Evolutionary conservation across 2,113 vertebrate species (phyloP).

Genomic region (Baryphthengus martii): DNA sequence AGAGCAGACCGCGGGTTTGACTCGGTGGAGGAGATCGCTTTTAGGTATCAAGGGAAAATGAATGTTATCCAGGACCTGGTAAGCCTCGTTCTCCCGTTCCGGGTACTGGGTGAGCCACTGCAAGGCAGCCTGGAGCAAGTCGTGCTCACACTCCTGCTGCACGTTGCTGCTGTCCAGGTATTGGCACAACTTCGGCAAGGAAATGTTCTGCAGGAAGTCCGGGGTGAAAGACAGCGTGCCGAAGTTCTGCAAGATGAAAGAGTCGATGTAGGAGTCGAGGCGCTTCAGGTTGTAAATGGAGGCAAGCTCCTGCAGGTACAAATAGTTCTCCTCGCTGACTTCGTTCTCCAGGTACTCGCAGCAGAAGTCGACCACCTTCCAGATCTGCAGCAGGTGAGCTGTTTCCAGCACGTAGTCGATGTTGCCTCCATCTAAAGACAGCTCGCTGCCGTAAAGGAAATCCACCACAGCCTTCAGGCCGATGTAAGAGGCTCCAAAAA

Average conservation of each 20-base stretch:
- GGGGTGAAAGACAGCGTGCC: conserved; percentile 84
- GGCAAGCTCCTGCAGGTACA: conserved; percentile 92
- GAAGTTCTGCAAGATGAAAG: conserved; percentile 86
- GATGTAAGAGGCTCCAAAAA: conserved; percentile 85
- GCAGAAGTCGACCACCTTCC: conserved; percentile 93
- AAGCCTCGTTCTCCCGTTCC: conserved; percentile 75
- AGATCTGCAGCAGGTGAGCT: conserved; percentile 91
- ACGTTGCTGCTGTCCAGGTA: conserved; percentile 86
- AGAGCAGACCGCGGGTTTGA: conserved; percentile 80
- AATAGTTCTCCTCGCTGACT: conserved; percentile 90
- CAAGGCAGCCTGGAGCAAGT: conserved; percentile 84
- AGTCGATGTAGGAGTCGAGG: conserved; percentile 87
- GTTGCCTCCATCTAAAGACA: conserved; percentile 88
- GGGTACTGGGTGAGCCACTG: conserved; percentile 88
- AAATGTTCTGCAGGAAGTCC: conserved; percentile 83
- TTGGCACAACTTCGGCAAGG: conserved; percentile 81
- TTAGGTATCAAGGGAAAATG: conserved; percentile 87
- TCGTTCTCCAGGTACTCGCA: conserved; percentile 92
- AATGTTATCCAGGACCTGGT: conserved; percentile 85
- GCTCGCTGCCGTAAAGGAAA: conserved; percentile 89
- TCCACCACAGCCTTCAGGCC: conserved; percentile 91
- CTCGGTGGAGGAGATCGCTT: conserved; percentile 79
- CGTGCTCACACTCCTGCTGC: conserved; percentile 85
- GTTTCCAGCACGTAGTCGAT: conserved; percentile 89
- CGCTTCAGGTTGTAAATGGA: conserved; percentile 90